These are phyloP conservation scores for Apodemus sylvaticus DNA, from an alignment of 2,113 vertebrate genomes.

Conservation along the genomic window DNA sequence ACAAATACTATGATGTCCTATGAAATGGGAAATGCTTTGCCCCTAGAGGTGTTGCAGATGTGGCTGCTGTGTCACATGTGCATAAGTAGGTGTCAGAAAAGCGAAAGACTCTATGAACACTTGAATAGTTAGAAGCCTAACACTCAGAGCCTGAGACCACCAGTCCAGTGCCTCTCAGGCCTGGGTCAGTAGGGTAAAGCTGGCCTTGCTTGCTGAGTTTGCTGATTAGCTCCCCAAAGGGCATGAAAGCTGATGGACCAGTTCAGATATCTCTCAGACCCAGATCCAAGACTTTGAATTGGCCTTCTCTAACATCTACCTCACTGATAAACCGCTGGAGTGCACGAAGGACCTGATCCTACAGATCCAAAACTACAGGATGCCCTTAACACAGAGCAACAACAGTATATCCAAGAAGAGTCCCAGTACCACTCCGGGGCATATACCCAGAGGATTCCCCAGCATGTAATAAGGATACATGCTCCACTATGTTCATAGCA, in stretches of 20 bases:
- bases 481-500: too few species aligned
- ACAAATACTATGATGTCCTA: neutral
- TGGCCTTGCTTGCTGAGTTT: neutral
- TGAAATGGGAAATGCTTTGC: neutral
- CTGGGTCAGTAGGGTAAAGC: too few species aligned
- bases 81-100: neutral
- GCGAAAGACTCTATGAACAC: neutral
- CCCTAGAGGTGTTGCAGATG: neutral
- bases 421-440: too few species aligned
- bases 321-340: neutral
- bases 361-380: neutral
- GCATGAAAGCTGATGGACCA: neutral
- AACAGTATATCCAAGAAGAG: neutral
- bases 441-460: too few species aligned
- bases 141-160: neutral
- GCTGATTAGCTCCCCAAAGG: neutral
- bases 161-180: neutral
- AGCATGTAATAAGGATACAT: too few species aligned
- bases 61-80: neutral
- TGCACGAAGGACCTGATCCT: neutral
- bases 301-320: neutral
- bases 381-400: neutral
- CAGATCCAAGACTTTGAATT: too few species aligned
- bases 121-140: neutral
- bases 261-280: neutral